phyloP scores from a whole-genome alignment of 2,797 vertebrate species.

The Arrhamphus sclerolepis region DNA sequence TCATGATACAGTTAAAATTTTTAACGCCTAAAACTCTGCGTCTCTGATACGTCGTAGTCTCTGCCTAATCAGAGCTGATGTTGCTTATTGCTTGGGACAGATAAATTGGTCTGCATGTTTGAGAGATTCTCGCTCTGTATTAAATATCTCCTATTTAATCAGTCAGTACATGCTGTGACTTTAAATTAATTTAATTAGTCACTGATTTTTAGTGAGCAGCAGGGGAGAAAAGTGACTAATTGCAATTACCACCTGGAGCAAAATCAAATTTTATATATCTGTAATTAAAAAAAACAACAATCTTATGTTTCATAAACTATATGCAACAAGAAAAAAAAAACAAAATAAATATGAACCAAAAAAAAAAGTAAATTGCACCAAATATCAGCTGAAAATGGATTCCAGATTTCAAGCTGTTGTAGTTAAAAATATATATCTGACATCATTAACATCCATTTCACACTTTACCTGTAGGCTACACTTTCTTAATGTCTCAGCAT shows the following conservation, averaged over 20 bases:
- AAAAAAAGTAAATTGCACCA: not conserved
- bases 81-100: conserved; percentile 31
- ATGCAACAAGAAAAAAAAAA: not conserved
- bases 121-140: conserved; percentile 24
- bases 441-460: too few species aligned
- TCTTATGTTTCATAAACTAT: conserved; percentile 1
- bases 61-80: conserved; percentile 27
- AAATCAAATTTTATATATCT: conserved; percentile 19
- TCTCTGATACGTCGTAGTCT: conserved; percentile 37
- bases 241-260: conserved; percentile 30
- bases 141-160: not conserved
- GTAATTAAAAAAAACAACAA: not conserved
- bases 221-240: conserved; percentile 26
- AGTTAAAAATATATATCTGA: too few species aligned
- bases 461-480: too few species aligned
- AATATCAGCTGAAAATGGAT: not conserved
- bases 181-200: conserved; percentile 28
- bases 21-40: conserved; percentile 33
- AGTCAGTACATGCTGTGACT: conserved; percentile 8
- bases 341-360: not conserved
- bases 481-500: too few species aligned
- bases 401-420: too few species aligned
- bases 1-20: conserved; percentile 32
- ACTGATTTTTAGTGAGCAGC: conserved; percentile 37
- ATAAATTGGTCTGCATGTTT: conserved; percentile 43